Evolutionary conservation across 1,140 invertebrate genomes (phyloP).

Genomic region (Phortica variegata): DNA sequence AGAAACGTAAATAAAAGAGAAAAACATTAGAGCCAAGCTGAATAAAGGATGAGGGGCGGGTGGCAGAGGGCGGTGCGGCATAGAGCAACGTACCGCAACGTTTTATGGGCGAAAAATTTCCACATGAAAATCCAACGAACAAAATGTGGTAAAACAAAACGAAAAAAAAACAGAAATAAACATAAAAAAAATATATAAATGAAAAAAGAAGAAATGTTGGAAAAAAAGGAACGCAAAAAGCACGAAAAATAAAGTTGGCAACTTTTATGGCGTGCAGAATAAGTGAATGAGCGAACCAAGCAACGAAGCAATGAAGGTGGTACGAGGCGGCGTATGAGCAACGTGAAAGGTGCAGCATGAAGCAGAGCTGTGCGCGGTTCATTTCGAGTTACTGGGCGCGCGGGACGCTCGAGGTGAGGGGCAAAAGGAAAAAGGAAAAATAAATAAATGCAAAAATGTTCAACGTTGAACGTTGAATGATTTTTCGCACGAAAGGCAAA

Average conservation of each 20-base stretch:
- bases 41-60: neutral
- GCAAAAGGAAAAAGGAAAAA: too few species aligned
- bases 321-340: neutral
- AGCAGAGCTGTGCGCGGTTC: constrained; percentile 24
- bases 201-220: neutral
- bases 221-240: constrained; percentile 28
- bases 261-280: too few species aligned
- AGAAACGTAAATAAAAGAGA: constrained; percentile 10
- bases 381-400: too few species aligned
- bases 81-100: constrained; percentile 34
- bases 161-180: constrained; percentile 17
- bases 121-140: too few species aligned
- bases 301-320: neutral
- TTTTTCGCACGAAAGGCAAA: too few species aligned
- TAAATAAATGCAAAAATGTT: too few species aligned
- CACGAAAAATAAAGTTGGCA: neutral
- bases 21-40: neutral
- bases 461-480: too few species aligned
- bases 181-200: constrained; percentile 8
- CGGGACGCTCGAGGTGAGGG: too few species aligned
- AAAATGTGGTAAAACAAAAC: too few species aligned
- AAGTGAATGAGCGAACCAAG: neutral
- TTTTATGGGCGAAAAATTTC: constrained; percentile 41
- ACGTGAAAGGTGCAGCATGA: constrained; percentile 20
- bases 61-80: constrained; percentile 15